Conservation (phyloP, 2,888 invertebrate genomes). For the Digitonthophagus gazella region DNA sequence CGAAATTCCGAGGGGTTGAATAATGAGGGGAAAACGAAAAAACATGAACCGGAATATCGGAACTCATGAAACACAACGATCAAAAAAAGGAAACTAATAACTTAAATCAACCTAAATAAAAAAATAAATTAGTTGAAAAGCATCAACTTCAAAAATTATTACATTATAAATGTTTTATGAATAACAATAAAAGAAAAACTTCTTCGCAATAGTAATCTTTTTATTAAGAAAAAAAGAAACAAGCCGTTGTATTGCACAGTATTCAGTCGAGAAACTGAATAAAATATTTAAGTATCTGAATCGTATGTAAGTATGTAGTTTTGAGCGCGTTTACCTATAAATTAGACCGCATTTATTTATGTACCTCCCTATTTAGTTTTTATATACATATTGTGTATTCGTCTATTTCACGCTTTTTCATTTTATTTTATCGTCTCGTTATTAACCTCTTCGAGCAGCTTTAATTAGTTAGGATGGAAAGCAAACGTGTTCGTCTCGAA, state of each 20-base stretch:
- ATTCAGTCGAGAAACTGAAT: not conserved
- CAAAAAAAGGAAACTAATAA: too few species aligned
- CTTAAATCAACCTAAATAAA: too few species aligned
- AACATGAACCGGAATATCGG: too few species aligned
- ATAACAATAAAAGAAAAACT: not conserved
- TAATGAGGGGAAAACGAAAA: conserved; percentile 10
- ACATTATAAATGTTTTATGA: too few species aligned
- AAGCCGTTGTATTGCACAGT: not conserved
- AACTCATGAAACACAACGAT: too few species aligned
- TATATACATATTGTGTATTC: not conserved
- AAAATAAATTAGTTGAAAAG: too few species aligned
- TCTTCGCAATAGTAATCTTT: not conserved
- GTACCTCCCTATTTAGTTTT: not conserved
- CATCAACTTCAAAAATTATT: too few species aligned
- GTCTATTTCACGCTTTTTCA: not conserved
- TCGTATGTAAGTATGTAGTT: not conserved
- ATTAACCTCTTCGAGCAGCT: not conserved
- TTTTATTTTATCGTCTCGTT: not conserved
- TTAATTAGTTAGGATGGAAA: not conserved
- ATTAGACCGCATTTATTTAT: not conserved
- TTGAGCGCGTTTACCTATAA: not conserved
- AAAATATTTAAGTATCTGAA: not conserved
- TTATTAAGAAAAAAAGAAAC: not conserved
- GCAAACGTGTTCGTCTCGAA: not conserved
- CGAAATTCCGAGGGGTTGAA: conserved; percentile 23